Base-by-base conservation (phyloP, 2,888 invertebrate genomes). In the Pocota personata region DNA sequence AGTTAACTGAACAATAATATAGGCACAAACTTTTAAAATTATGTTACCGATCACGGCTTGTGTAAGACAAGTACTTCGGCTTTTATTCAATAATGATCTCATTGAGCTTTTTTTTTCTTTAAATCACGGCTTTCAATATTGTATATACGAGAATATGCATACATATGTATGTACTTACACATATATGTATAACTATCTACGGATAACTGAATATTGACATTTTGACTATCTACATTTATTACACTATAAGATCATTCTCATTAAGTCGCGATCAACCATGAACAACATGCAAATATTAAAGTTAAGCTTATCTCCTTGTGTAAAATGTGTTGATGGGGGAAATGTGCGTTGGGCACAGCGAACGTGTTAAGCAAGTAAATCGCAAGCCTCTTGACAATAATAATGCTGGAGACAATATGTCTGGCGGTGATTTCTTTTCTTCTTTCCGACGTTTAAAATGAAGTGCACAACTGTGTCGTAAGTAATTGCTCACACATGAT, bases 381-480 rank as follows among this genome's bases (percentile, higher is more conserved):
- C 62, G 32, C 79, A 62, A 79, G 79, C 48, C 69, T 64, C 60
- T 80, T 76, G 84, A 71, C 84, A 80, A 50, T 71, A 64, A 80
- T 71, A 64, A 80, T 60, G 14, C 21, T 75, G 80, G 84, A 84
- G 84, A 84, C 84, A 76, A 76, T 75, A 71, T 80, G 84, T 84
- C 84, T 84, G 71, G 84, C 80, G 75, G 69, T 80, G 60, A 75
- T 32, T 80, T 66, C 58, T 46, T 58, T 82, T 69, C 73, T 67
- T 55, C 77, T 50, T 48, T 64, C 27, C 50, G 55, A 48, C 35
- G 14, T 69, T 78, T 60, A 27, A 6, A 46, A 40, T 64, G 32
- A 64, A 46, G 27, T 67, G 21, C 12, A 32, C 14, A 5, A 6
- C 12, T 40, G n/a, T 12, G 40, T 14, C 12, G 40, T 14, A 6